Conservation (phyloP, 1,140 invertebrate genomes). For the Palaemon carinicauda region DNA sequence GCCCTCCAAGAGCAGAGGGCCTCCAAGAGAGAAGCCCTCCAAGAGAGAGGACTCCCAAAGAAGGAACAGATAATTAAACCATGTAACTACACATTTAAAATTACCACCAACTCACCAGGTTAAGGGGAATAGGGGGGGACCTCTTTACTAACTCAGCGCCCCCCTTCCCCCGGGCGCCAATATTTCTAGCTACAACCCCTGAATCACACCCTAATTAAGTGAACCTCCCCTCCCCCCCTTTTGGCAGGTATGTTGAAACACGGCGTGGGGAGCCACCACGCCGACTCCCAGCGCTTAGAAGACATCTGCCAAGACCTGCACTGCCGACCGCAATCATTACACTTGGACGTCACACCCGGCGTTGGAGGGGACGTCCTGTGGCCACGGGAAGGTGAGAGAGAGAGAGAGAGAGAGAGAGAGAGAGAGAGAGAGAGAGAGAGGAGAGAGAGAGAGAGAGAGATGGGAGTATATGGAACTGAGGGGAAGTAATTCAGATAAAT, state of each 20-base stretch:
- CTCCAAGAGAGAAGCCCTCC: too few species aligned
- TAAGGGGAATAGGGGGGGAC: not conserved
- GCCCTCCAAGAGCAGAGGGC: too few species aligned
- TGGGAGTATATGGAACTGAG: too few species aligned
- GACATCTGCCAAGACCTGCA: constrained; percentile 72
- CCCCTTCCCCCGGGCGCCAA: not conserved
- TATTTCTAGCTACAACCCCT: not conserved
- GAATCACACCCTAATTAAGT: too few species aligned
- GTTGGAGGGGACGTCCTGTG: constrained; percentile 70
- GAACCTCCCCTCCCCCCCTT: not conserved
- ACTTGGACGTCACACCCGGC: constrained; percentile 74
- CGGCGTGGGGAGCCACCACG: constrained; percentile 68
- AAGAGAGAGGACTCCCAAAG: too few species aligned
- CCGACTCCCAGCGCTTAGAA: constrained; percentile 67
- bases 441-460: not conserved
- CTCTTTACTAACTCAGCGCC: not conserved
- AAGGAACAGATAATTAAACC: too few species aligned
- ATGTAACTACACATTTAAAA: too few species aligned
- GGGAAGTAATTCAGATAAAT: too few species aligned
- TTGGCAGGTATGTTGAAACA: constrained; percentile 70
- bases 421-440: not conserved
- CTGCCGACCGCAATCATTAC: constrained; percentile 67
- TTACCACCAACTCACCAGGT: not conserved
- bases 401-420: not conserved
- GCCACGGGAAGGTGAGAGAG: constrained; percentile 66